phyloP scores from a whole-genome alignment of 2,888 invertebrate genomes.

The Temnothorax rugatulus region DNA sequence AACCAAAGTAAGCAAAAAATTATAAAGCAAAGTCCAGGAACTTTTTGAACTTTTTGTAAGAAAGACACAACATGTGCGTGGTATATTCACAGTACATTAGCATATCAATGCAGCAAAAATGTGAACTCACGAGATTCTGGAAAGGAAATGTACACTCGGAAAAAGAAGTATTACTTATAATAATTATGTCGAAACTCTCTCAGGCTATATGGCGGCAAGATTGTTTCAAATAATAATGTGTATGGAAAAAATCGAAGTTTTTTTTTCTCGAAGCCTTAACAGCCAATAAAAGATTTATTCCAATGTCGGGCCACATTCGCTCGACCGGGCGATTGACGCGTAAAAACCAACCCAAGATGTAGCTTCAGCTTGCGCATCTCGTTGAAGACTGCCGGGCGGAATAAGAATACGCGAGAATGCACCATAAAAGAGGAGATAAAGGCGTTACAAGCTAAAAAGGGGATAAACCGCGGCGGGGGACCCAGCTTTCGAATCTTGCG shows the following conservation, averaged over 20 bases:
- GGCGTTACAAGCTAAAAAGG: constrained; percentile 27
- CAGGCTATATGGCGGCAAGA: background rate
- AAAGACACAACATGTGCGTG: background rate
- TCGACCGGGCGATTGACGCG: background rate
- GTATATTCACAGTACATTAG: background rate
- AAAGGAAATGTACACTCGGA: background rate
- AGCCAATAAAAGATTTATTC: constrained; percentile 33
- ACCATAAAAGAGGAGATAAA: constrained; percentile 31
- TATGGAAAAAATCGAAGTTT: background rate
- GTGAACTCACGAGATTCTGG: background rate
- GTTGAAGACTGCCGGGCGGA: constrained; percentile 29
- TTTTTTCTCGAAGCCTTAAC: background rate
- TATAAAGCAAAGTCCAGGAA: no score
- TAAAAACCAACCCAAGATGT: background rate
- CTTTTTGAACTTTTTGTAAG: no score
- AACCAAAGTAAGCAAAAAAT: no score
- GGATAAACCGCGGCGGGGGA: constrained; percentile 53
- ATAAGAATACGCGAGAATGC: constrained; percentile 44
- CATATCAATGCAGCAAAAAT: background rate
- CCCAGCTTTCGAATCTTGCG: constrained; percentile 65
- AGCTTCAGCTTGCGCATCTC: constrained; percentile 17
- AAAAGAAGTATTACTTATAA: background rate
- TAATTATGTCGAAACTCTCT: background rate
- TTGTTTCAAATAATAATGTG: background rate
- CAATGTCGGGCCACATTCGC: background rate